Evolutionary conservation across 1,140 invertebrate species (phyloP), one percentile per base, ranked within the genome.

Genomic region (Brachionus manjavacas): DNA sequence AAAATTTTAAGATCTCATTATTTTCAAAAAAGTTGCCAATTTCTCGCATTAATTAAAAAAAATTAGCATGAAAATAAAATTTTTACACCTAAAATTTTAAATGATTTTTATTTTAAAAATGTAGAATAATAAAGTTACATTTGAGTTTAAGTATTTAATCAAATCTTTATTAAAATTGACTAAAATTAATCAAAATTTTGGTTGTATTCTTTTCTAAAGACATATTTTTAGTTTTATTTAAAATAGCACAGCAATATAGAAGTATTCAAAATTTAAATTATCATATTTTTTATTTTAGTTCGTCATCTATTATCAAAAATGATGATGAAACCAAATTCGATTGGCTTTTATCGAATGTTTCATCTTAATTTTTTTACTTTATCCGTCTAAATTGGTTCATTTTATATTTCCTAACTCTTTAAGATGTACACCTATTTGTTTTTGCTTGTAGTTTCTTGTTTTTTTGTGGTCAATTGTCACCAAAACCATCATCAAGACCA

Each of bases 401-500:
- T 41, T 9, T 41, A 41, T 41, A 16, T 20, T 39, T 72, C 31
- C 23, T 16, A 41, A 14, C 11, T 4, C n/a, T 39, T 16, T 20
- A 72, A 72, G n/a, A 72, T 72, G 68, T 43, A 72, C 35, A 41
- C 14, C 39, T 12, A 14, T 14, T 39, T 72, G 31, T 72, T 14
- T 41, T 16, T 72, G 31, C n/a, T 72, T 16, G 39, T 11, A 41
- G 0, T 41, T 1, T 41, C 2, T 28, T 72, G 68, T 72, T 35
- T 72, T n/a, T 3, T 39, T 72, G 41, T 4, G 14, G 39, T 43
- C 12, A 41, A 76, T 25, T 76, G 72, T 76, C 72, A 76, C 25
- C 72, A 76, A 49, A 49, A 31, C 52, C 72, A 76, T 28, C 72
- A 76, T 49, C 72, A 76, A 49, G 72, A 76, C n/a, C 72, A 76